Evolutionary conservation across 2,113 vertebrate genomes (phyloP), one percentile per base, ranked within the genome.

Genomic region (Pomatostomus ruficeps): DNA sequence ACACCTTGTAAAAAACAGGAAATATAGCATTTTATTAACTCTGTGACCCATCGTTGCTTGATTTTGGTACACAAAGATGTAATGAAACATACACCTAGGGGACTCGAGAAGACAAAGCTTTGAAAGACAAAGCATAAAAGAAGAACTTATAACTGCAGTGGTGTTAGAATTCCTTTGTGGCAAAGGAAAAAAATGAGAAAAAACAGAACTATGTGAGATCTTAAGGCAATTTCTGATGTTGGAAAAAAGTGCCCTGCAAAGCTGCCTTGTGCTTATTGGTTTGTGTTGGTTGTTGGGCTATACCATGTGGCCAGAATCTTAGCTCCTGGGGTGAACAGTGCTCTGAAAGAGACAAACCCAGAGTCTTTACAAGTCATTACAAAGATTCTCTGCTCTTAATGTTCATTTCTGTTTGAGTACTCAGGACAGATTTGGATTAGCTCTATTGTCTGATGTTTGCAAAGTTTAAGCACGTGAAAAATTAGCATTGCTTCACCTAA

Each of bases 21-120:
- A 74, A 28, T 71, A 51, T 28, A 81, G n/a, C 35, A 86, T 74
- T 92, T 93, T 67, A 51, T 80, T 73, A 74, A 70, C 29, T 67
- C 90, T 84, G 19, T 77, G 46, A 84, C 59, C 20, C 35, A 46
- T 73, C 42, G 16, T 66, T 73, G 3, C 59, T 73, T 85, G 33
- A 62, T 84, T 88, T 92, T 59, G 17, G 38, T 58, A 66, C 19
- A 45, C 10, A 73, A 76, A 85, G 19, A 1, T 76, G 22, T 36
- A 70, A 82, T 77, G 63, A 76, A 68, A 68, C 35, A 35, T 21
- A 79, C 7, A 49, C 14, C 15, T 40, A 52, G 18, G 48, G 33
- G 17, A n/a, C 31, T 61, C 51, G 45, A 38, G 36, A 87, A 77
- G 21, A 38, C 15, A 85, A 88, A 88, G 7, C 28, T 88, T 85